Evolutionary conservation across 2,797 vertebrate genomes (phyloP), one percentile per base, ranked within the genome.

Genomic region (Falco naumanni): DNA sequence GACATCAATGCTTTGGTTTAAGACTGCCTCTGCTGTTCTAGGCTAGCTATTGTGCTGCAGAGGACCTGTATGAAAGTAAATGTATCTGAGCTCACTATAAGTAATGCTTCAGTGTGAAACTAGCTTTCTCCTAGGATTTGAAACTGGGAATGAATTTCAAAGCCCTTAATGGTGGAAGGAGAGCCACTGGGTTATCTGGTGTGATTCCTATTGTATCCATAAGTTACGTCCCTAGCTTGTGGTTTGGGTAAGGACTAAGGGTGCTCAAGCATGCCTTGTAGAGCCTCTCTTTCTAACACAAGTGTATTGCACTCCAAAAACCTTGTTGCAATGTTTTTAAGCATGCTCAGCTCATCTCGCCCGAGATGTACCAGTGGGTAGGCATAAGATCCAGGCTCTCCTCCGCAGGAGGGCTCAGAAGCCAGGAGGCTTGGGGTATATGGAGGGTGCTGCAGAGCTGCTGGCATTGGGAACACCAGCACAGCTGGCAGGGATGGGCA

Each of bases 231-330:
- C 15, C 14, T 53, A 54, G 10, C 4, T 57, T 84, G n/a, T 59
- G 50, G 20, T 48, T 18, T 84, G 69, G 43, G 31, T 78, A 65
- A 88, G 63, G 47, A 22, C 69, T 83, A 33, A 45, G 0, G 2
- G 10, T 16, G 26, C 10, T 60, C 39, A 60, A 71, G 28, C 6
- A 16, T 16, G n/a, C n/a, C 19, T 48, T 53, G 26, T 28, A 80
- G 56, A 57, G 1, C 28, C 13, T 81, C 18, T 80, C 75, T 66
- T 78, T 82, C 70, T 31, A 68, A 10, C 6, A 16, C 53, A 45
- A 45, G 7, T 7, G 2, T 63, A 20, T 48, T 0, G 0, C 33
- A 63, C 34, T 91, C 48, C 43, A 15, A 21, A 5, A 15, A n/a
- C 41, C 39, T 13, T 19, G 18, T 22, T 60, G 10, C 50, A 53